Percentiles rank a stretch among this genome's conserved stretches.
These are phyloP conservation scores for Cheilosia pagana DNA, from an alignment of 2,888 invertebrate genomes.

Conservation along the genomic window DNA sequence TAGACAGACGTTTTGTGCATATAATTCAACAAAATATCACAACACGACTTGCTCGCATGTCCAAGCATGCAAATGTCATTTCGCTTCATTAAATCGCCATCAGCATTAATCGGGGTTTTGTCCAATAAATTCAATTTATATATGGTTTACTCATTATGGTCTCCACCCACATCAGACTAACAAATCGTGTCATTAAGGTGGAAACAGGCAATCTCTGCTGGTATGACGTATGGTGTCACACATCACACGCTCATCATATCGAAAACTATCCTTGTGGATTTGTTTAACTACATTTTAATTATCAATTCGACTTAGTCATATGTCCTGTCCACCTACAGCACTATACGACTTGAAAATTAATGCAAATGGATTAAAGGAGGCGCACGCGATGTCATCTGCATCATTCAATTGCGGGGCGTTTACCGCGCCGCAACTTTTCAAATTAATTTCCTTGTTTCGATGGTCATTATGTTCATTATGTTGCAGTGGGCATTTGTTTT, in stretches of 20 bases:
- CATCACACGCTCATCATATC: conserved; percentile 48
- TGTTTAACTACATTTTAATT: conserved; percentile 46
- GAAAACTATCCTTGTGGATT: conserved; percentile 42
- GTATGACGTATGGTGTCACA: conserved; percentile 31
- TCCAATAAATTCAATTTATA: conserved; percentile 67
- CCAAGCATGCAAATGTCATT: conserved; percentile 44
- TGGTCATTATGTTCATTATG: not conserved
- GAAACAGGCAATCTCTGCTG: conserved; percentile 23
- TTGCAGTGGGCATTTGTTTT: conserved; percentile 23
- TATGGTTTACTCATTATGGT: conserved; percentile 30
- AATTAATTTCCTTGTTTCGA: conserved; percentile 25
- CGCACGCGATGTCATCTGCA: not conserved
- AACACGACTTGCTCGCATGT: not conserved
- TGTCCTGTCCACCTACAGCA: not conserved
- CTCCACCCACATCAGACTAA: conserved; percentile 24
- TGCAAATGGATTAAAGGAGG: conserved; percentile 2
- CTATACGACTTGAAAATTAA: conserved; percentile 4
- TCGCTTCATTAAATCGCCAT: conserved; percentile 70
- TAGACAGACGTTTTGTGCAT: conserved; percentile 6
- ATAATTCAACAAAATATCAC: conserved; percentile 29
- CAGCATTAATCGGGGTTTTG: conserved; percentile 57
- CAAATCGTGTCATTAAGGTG: conserved; percentile 64
- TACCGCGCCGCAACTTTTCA: not conserved
- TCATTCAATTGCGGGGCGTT: conserved; percentile 12
- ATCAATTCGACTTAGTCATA: conserved; percentile 27